Base-by-base conservation (phyloP, 92 coral and sea anemone genomes). In the Heliopora coerulea region DNA sequence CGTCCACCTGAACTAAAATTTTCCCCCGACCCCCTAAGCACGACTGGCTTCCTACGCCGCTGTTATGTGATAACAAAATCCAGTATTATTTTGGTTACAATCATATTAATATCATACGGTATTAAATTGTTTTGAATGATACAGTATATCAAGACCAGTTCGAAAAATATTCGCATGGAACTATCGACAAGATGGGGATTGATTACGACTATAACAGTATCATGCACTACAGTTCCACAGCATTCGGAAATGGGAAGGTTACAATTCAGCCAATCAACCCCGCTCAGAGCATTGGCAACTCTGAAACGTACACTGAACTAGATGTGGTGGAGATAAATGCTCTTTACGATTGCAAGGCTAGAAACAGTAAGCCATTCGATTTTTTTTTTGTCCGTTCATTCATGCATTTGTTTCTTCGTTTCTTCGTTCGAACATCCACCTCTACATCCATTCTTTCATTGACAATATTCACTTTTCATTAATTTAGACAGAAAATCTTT, bases 151-250 rank as follows among this genome's bases (percentile, higher is more conserved):
- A n/a, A 3, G 54, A 61, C 28, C 79, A 80, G 26, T 80, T 80
- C 23, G 65, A 62, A 1, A 72, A 49, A 19, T 80, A 80, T 59
- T 4, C 46, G 18, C 64, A 73, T 33, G 48, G 58, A 1, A 42
- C 49, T 4, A 73, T 80, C 46, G 84, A 80, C 58, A 73, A 80
- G 56, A 68, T 80, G 40, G 79, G 79, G 23, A 52, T 52, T 49
- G 65, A 72, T 14, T 80, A 80, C 62, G 80, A 80, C 37, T 59
- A 44, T 14, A 54, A 52, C 50, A 72, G 79, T 67, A 54, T 80
- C n/a, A 80, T 80, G 84, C 84, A 80, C 48, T 80, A 80, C 64
- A 69, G 84, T 35, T 62, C 73, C 35, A 27, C 49, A 33, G 69
- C 79, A 10, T 80, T 80, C 29, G 67, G 79, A 13, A 61, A 73